phyloP scores from a whole-genome alignment of 2,888 invertebrate genomes.

The Branchinecta sandiegonensis region DNA sequence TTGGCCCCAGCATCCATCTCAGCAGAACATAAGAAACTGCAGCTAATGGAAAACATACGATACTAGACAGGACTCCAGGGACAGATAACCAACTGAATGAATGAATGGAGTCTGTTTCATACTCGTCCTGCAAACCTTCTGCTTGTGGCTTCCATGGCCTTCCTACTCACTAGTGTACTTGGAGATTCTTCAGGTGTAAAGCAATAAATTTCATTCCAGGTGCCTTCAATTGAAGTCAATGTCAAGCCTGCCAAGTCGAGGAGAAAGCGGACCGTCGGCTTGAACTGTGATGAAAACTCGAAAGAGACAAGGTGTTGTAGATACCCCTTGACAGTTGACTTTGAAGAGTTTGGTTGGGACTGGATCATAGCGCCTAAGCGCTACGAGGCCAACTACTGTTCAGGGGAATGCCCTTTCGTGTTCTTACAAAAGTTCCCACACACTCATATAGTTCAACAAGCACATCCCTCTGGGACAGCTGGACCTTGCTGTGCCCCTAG shows the following conservation, averaged over 20 bases:
- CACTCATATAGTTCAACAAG: conserved; percentile 70
- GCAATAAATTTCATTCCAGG: conserved; percentile 33
- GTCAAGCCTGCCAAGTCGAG: conserved; percentile 39
- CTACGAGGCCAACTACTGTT: conserved; percentile 91
- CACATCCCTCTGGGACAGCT: conserved; percentile 55
- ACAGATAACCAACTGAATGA: too few species aligned
- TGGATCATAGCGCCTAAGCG: conserved; percentile 92
- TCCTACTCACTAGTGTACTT: too few species aligned
- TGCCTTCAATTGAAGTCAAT: conserved; percentile 44
- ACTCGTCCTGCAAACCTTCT: too few species aligned
- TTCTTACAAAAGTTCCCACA: conserved; percentile 74
- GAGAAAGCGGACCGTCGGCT: conserved; percentile 58
- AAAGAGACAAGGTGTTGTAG: conserved; percentile 79
- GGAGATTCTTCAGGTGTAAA: conserved; percentile 17
- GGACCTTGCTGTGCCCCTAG: conserved; percentile 88
- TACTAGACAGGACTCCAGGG: too few species aligned
- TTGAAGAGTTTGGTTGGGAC: conserved; percentile 90
- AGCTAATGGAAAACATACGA: too few species aligned
- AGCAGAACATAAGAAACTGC: too few species aligned
- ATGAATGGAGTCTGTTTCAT: too few species aligned
- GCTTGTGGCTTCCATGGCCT: too few species aligned
- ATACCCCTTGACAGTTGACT: conserved; percentile 82
- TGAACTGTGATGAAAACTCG: conserved; percentile 67
- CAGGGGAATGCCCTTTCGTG: conserved; percentile 80
- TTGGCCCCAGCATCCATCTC: too few species aligned